These are phyloP conservation scores for Anastrepha ludens DNA, from an alignment of 1,140 invertebrate genomes.

Conservation along the genomic window DNA sequence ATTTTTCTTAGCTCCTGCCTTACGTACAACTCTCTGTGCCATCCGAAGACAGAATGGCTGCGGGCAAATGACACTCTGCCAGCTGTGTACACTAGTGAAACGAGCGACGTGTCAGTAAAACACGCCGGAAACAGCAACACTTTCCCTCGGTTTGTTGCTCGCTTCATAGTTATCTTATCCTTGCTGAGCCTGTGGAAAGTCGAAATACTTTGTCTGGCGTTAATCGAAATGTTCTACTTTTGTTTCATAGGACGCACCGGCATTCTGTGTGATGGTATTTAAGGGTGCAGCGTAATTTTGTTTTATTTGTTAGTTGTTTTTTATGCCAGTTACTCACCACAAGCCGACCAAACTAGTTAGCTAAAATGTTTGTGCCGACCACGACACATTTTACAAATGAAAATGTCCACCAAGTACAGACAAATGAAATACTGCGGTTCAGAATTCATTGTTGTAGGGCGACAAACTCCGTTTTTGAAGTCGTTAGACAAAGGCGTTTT, in stretches of 20 bases:
- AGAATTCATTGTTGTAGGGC: constrained; percentile 9
- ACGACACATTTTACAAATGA: constrained; percentile 27
- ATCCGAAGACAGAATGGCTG: neutral
- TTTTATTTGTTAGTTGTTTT: neutral
- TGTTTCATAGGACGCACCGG: neutral
- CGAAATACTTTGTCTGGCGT: neutral
- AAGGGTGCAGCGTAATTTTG: neutral
- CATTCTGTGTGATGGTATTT: neutral
- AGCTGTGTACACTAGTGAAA: neutral
- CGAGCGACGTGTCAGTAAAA: neutral
- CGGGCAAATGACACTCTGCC: neutral
- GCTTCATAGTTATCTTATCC: neutral
- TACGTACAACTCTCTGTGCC: neutral
- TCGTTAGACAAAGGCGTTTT: constrained; percentile 13
- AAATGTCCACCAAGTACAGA: constrained; percentile 28
- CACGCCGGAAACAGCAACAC: neutral
- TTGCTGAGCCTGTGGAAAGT: neutral
- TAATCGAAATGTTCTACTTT: neutral
- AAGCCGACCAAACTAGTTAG: neutral
- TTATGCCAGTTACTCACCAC: neutral
- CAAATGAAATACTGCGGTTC: constrained; percentile 41
- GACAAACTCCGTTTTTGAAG: constrained; percentile 8
- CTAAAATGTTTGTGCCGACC: neutral
- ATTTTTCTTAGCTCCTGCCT: neutral
- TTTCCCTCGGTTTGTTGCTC: neutral